These are phyloP conservation scores for Tauraco hartlaubi DNA, from an alignment of 2,797 vertebrate species.

Conservation along the genomic window DNA sequence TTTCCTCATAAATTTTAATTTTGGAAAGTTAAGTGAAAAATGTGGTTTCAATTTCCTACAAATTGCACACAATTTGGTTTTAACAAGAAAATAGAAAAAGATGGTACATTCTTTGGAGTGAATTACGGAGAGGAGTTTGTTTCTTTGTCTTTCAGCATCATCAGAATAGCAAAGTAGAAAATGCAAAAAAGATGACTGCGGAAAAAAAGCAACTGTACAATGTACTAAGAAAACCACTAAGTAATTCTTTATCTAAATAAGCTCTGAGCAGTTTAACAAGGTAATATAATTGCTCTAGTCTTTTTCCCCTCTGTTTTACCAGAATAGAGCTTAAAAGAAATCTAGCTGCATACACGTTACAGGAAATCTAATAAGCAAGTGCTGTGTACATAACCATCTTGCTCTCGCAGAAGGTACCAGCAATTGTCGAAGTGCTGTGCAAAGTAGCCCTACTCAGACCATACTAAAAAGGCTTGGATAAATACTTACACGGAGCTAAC, in stretches of 20 bases:
- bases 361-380: constrained; percentile 63
- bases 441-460: constrained; percentile 13
- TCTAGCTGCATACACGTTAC: neutral
- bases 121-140: constrained; percentile 72
- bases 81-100: constrained; percentile 81
- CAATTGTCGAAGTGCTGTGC: neutral
- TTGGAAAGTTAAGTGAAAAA: constrained; percentile 86
- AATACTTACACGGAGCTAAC: neutral
- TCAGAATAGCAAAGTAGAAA: constrained; percentile 72
- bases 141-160: constrained; percentile 61
- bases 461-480: constrained; percentile 25
- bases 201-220: constrained; percentile 13
- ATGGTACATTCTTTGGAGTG: constrained; percentile 70
- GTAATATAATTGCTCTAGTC: constrained; percentile 21
- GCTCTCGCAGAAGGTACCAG: neutral
- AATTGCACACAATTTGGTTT: constrained; percentile 83
- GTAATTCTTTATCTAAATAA: constrained; percentile 61
- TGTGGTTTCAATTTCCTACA: constrained; percentile 86
- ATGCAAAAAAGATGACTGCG: constrained; percentile 53
- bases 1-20: constrained; percentile 87
- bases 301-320: constrained; percentile 25
- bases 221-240: constrained; percentile 11
- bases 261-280: constrained; percentile 37
- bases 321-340: constrained; percentile 10
- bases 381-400: neutral